Percentiles rank a stretch among this genome's conserved stretches.
Conservation (phyloP, 2,113 vertebrate species). For the Tenrec ecaudatus region DNA sequence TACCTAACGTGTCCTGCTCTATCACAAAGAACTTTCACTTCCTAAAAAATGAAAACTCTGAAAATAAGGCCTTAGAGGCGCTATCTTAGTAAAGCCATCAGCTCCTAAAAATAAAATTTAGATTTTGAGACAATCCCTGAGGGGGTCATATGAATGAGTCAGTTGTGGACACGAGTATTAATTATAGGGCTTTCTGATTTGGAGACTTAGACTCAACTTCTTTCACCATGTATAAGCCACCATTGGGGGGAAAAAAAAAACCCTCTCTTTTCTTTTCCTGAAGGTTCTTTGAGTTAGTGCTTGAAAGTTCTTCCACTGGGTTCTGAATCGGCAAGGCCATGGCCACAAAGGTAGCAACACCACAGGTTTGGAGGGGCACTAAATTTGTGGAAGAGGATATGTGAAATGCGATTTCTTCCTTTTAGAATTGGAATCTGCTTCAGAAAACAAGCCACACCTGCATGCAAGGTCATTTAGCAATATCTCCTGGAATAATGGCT, state of each 20-base stretch:
- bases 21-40: too few relatives aligned
- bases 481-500: not conserved
- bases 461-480: not conserved
- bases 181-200: constrained; percentile 1
- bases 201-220: not conserved
- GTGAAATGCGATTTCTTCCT: not conserved
- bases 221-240: not conserved
- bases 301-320: not conserved
- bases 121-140: not conserved
- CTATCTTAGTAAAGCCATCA: not conserved
- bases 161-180: not conserved
- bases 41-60: not conserved
- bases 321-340: not conserved
- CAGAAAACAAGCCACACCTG: not conserved
- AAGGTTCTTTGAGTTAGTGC: not conserved
- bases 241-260: not conserved
- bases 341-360: not conserved
- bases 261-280: not conserved
- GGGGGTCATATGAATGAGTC: not conserved
- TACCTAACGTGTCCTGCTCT: too few relatives aligned
- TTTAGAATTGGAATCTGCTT: not conserved
- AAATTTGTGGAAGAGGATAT: not conserved
- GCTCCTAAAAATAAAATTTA: not conserved
- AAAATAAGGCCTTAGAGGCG: not conserved
- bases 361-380: not conserved